Base-by-base conservation (phyloP, 2,888 invertebrate species). In the Stratiomys singularior region DNA sequence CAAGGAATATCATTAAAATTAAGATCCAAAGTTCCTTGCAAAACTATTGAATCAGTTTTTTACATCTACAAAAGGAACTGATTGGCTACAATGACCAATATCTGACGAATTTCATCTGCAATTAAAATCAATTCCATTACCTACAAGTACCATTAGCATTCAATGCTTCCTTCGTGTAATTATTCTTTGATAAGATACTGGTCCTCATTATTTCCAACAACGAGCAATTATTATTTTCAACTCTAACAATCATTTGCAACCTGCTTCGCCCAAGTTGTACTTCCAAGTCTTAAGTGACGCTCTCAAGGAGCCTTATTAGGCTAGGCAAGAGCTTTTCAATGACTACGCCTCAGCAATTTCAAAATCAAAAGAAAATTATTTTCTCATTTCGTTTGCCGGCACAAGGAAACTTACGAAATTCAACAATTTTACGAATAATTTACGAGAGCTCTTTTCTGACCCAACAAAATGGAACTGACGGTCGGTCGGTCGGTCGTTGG, bases 361-460 rank as follows among this genome's bases (percentile, higher is more conserved):
- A 37, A 72, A 58, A 74, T 74, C 74, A 37, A 74, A 69, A 69
- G 69, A 47, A 69, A 69, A 74, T 74, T 74, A 74, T 60, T 60
- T 74, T 58, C 74, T n/a, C 74, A 37, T 74, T 74, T 74, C 60
- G 15, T 11, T 7, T 30, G 13, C 58, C 11, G 56, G n/a, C 46
- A 46, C 23, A 25, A 69, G 46, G 46, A 46, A 47, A 21, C 47
- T 21, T 5, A 69, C 58, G 47, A 56, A 56, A 74, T 60, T 74
- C 74, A 58, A 30, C 58, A 74, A 74, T 74, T 44, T 74, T 23
- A 18, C 37, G 13, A 52, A 58, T 74, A 74, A 74, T 74, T 74
- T 74, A 74, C 74, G 60, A 58, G 58, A 37, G 52, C 37, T 74
- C 69, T 69, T 47, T 69, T 46, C 69, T 15, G 46, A 47, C 47